Percentiles rank a stretch among this genome's conserved stretches.
Conservation (phyloP, 2,888 invertebrate genomes). For the Melanotus villosus region DNA sequence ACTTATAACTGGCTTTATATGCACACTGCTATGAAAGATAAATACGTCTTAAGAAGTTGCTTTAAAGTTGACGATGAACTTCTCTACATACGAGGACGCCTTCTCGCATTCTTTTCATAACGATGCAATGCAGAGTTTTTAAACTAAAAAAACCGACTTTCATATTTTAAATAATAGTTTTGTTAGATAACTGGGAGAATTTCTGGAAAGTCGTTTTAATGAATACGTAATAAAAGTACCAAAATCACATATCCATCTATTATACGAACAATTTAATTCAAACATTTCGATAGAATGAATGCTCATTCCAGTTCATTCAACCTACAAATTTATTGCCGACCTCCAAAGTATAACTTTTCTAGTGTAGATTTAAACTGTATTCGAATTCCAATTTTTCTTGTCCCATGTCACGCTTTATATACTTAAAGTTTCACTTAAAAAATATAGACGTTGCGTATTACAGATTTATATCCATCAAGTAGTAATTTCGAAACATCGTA, state of each 20-base stretch:
- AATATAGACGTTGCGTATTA: constrained; percentile 14
- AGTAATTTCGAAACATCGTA: too few species aligned
- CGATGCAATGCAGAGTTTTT: not conserved
- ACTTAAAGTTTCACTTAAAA: constrained; percentile 15
- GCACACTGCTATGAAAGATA: constrained; percentile 34
- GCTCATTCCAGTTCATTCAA: constrained; percentile 31
- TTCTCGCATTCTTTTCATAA: not conserved
- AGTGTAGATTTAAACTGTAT: constrained; percentile 30
- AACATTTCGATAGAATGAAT: constrained; percentile 13
- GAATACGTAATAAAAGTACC: not conserved
- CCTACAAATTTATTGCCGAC: constrained; percentile 29
- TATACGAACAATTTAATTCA: constrained; percentile 24
- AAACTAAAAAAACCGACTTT: not conserved
- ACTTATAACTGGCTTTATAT: constrained; percentile 39
- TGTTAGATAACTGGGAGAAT: not conserved
- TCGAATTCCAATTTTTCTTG: constrained; percentile 31
- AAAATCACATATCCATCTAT: constrained; percentile 6
- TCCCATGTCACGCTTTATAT: constrained; percentile 26
- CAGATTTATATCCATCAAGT: constrained; percentile 24
- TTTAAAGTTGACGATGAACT: constrained; percentile 13
- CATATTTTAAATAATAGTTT: not conserved
- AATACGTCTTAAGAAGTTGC: constrained; percentile 35
- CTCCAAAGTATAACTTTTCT: constrained; percentile 28
- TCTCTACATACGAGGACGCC: not conserved
- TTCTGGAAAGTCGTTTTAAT: not conserved